Evolutionary conservation across 2,888 invertebrate genomes (phyloP), one percentile per base, ranked within the genome.

Genomic region (Muschampia plurimacula): DNA sequence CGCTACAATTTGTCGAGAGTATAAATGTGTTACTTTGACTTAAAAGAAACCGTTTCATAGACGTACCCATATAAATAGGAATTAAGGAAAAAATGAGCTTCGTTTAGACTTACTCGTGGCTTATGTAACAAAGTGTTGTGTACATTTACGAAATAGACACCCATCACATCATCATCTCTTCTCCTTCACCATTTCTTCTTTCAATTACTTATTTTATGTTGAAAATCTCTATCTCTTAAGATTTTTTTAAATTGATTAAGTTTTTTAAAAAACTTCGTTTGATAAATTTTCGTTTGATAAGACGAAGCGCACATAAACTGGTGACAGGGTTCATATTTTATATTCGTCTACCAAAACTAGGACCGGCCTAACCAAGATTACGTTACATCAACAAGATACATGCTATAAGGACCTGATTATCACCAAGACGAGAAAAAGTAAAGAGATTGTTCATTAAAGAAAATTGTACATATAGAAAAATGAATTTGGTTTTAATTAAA

Each of bases 31-130:
- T 65, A 71, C 36, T 46, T 44, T 59, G 36, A 59, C 39, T 66
- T 49, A 65, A 72, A 49, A 3, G 22, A 66, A 62, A 67, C 66
- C 28, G 49, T 46, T 66, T 65, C 66, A 72, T 72, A 83, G 82
- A 84, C 85, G 86, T 85, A 85, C 83, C 81, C 86, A 86, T 85
- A 83, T 88, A 83, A 84, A 89, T 93, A 93, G 92, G 81, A 88
- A 82, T 89, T 94, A 93, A 93, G 93, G 91, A 90, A 93, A 92
- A 92, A 87, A 93, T 92, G 93, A 94, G 93, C 93, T 94, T 94
- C 87, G 83, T 93, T 92, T 92, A 93, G 93, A 91, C 83, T 92
- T 84, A 93, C 90, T 87, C 90, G 91, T 89, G 91, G 93, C 93
- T 93, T 93, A 84, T 89, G 89, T 91, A 87, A 88, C 88, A 85